These are phyloP conservation scores for Ophion costatus DNA, from an alignment of 2,888 invertebrate genomes.

Conservation along the genomic window DNA sequence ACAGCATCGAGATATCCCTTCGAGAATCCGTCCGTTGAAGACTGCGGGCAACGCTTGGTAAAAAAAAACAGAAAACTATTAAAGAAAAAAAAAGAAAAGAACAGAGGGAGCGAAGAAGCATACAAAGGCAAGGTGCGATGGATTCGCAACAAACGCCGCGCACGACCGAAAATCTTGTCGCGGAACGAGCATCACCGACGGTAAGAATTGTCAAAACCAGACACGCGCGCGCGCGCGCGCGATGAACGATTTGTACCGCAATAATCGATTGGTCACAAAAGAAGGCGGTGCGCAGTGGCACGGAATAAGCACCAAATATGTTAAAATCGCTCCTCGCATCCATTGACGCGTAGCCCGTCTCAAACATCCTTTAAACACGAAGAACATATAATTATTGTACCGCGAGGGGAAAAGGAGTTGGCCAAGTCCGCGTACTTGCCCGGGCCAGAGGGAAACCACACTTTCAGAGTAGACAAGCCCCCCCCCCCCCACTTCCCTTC, in stretches of 20 bases:
- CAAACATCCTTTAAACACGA: no score
- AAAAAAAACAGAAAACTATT: constrained; percentile 56
- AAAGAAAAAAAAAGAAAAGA: constrained; percentile 49
- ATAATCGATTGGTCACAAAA: no score
- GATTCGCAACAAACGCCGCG: constrained; percentile 77
- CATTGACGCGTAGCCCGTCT: no score
- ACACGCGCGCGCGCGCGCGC: no score
- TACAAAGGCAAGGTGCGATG: constrained; percentile 69
- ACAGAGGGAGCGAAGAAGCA: constrained; percentile 59
- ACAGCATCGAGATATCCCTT: constrained; percentile 64
- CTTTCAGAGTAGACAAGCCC: no score
- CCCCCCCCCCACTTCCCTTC: no score
- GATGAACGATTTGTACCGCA: no score
- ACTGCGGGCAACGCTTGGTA: constrained; percentile 59
- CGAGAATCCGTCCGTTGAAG: constrained; percentile 60
- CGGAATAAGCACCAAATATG: not conserved
- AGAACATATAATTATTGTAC: no score
- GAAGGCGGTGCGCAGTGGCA: no score
- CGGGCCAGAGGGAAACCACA: no score
- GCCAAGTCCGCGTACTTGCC: no score
- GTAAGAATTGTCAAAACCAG: constrained; percentile 72
- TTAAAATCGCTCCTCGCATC: constrained; percentile 9
- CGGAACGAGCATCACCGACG: constrained; percentile 73
- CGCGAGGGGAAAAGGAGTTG: no score
- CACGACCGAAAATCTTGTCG: constrained; percentile 70